Evolutionary conservation across 1,140 invertebrate species (phyloP), one percentile per base, ranked within the genome.

Genomic region (Vanessa tameamea): DNA sequence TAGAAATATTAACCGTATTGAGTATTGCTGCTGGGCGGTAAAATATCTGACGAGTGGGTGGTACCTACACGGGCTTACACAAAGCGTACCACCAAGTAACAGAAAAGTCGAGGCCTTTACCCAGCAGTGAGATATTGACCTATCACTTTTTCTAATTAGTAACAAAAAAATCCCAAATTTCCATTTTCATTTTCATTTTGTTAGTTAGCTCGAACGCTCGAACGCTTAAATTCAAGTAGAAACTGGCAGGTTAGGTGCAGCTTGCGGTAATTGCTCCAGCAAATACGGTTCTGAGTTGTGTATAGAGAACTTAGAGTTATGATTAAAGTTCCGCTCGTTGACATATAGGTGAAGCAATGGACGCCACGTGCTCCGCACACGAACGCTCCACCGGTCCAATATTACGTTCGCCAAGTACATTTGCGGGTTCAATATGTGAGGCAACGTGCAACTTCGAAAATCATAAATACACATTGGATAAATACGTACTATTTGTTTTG

Each of bases 241-340:
- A 61, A 73, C 55, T 64, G 43, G 61, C 61, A 64, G 57, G 66
- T 63, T 74, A 64, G 66, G 8, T 57, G 43, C 66, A 74, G 66
- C 59, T 74, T 68, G 72, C 20, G 66, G 66, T 74, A 74, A 74
- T 74, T 69, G 72, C 66, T 69, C 72, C 72, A 68, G 66, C 67
- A 69, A 74, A 74, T 74, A 64, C 61, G 59, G 48, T 43, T 48
- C 59, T 16, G 66, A 74, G 72, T 74, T 57, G 50, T 64, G 61
- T 69, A 64, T 64, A 69, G 55, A 57, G 57, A 70, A 69, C 72
- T 69, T 64, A 55, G 47, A 74, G 72, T 74, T 74, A 74, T 74
- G 72, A 74, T 74, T 74, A 74, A 74, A 69, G 65, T 74, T 74
- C 72, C 66, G 72, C 66, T 64, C 51, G 72, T 59, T 74, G 57